Conservation (phyloP, 2,113 vertebrate species). For the Xiphophorus maculatus region DNA sequence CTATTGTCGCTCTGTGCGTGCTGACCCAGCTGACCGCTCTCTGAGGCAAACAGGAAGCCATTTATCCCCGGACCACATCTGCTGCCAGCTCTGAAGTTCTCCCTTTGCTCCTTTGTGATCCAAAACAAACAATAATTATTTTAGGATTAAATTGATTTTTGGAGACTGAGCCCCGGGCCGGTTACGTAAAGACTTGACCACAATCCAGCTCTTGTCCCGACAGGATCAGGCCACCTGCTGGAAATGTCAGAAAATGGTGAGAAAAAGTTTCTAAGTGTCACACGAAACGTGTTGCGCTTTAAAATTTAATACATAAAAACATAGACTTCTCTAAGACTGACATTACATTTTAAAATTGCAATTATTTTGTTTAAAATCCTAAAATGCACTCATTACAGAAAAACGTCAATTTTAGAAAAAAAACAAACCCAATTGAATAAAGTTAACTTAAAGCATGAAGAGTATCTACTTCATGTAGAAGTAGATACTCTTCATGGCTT, state of each 20-base stretch:
- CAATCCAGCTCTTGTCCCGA: slow-evolving; percentile 20
- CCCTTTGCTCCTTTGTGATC: slow-evolving; percentile 55
- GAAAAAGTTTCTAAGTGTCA: not conserved
- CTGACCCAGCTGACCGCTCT: slow-evolving; percentile 57
- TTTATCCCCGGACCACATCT: slow-evolving; percentile 67
- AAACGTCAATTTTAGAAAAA: not conserved
- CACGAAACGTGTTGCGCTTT: not conserved
- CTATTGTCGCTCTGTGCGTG: slow-evolving; percentile 47
- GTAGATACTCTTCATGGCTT: not conserved
- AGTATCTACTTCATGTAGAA: not conserved
- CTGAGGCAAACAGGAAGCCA: slow-evolving; percentile 66
- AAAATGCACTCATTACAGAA: not conserved
- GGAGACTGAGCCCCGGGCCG: slow-evolving; percentile 28
- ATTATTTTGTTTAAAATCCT: not conserved
- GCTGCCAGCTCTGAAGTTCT: slow-evolving; percentile 45
- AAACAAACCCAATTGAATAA: not conserved
- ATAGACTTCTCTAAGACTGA: not conserved
- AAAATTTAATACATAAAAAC: not conserved
- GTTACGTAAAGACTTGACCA: slow-evolving; percentile 45
- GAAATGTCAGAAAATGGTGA: no score
- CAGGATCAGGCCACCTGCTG: not conserved
- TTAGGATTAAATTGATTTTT: slow-evolving; percentile 53
- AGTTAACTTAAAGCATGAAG: not conserved
- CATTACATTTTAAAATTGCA: not conserved
- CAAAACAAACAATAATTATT: slow-evolving; percentile 49